Base-by-base conservation (phyloP, 2,888 invertebrate species). In the Eupithecia tripunctaria region DNA sequence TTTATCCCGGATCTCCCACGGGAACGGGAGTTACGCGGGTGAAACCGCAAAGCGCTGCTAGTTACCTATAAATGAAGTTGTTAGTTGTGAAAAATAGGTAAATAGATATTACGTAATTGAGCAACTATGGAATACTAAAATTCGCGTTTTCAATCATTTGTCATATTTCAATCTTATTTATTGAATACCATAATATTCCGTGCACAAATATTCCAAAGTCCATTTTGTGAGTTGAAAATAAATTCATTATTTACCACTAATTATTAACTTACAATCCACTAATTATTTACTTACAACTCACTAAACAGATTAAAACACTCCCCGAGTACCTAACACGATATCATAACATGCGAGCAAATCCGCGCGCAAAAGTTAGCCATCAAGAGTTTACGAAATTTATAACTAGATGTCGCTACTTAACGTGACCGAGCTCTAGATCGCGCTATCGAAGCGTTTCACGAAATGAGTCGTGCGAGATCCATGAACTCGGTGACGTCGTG, bases 401-500 rank as follows among this genome's bases (percentile, higher is more conserved):
- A 68, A 75, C 80, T 80, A 89, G 88, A 89, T 89, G 89, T 81
- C 88, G 85, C 80, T 85, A 76, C 60, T 71, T 67, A 70, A 70
- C 63, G 15, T 2, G 36, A 7, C 25, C 56, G 72, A 7, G 15
- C 60, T 12, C 64, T 87, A 79, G 68, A 82, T 79, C 85, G 79
- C 86, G 84, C 78, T 82, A 85, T 80, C 79, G 83, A 80, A 85
- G 71, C 62, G 75, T 80, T 77, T 41, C 6, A 4, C 8, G 15
- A 14, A 67, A n/a, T n/a, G 36, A 1, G 15, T 56, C n/a, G 6
- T 2, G 14, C 25, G 3, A 21, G 32, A n/a, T n/a, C 32, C 32
- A 32, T n/a, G 18, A 18, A 0, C 56, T 2, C 8, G 1, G 3
- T 63, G 5, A n/a, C 36, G 10, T 96, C 95, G 97, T 97, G 96